Evolutionary conservation across 2,797 vertebrate genomes (phyloP), one percentile per base, ranked within the genome.

Genomic region (Gila robusta): DNA sequence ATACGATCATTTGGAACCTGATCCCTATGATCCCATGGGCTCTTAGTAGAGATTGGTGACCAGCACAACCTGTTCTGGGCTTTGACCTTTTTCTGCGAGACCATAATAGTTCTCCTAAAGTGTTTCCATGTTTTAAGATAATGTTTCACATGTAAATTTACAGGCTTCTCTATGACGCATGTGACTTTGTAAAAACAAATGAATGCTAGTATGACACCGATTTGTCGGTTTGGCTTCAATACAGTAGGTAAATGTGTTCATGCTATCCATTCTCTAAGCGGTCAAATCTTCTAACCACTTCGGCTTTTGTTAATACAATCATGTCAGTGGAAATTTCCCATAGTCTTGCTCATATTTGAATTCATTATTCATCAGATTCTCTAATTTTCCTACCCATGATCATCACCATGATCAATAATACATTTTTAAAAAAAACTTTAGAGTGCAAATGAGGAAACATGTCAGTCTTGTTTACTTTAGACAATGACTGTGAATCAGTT

Each of bases 141-240:
- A 23, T 72, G 44, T 82, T 86, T 73, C 47, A 62, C 54, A 89
- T 87, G 86, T 64, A 91, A 88, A 88, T 88, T 19, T 81, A 26
- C 19, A 47, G 56, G 67, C 9, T 64, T 32, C 21, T 73, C 74
- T 71, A 62, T 35, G 16, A 35, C 0, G 11, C 59, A 80, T 56
- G 49, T 74, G 78, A 83, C 74, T 83, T 91, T 87, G 62, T 69
- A 85, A 79, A 90, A 89, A 90, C 72, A 91, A 92, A 93, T 89
- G 41, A 67, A 54, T 76, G 83, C 47, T 47, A 47, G 44, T 14
- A 17, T 88, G 83, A 82, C 9, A 80, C 62, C 76, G 35, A 39
- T 28, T 70, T 52, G 81, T 78, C 62, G 0, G 17, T 83, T 90
- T 88, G 80, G 88, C 84, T 82, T 78, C 82, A 73, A 90, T 77